Percentiles rank a stretch among this genome's conserved stretches.
Evolutionary conservation across 2,113 vertebrate species (phyloP).

Genomic region (Brevimyrus niger): DNA sequence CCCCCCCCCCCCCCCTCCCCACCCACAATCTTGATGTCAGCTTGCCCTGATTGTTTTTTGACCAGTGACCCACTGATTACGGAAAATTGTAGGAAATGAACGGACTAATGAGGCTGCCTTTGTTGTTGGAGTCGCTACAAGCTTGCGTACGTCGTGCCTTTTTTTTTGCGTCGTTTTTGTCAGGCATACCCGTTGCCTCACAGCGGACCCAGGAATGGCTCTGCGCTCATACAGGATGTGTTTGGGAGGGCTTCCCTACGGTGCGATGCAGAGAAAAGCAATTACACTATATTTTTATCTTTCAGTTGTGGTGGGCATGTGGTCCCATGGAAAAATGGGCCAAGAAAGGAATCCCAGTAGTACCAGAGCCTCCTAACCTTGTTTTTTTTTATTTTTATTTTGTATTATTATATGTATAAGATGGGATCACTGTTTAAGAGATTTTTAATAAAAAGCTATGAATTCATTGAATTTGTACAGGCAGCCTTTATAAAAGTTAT

Average conservation of each 20-base stretch:
- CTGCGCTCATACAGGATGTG: slow-evolving; percentile 48
- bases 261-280: slow-evolving; percentile 20
- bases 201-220: slow-evolving; percentile 28
- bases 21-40: slow-evolving; percentile 7
- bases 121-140: slow-evolving; percentile 37
- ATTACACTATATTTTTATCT: slow-evolving; percentile 38
- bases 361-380: slow-evolving; percentile 13
- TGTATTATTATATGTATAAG: not conserved
- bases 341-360: slow-evolving; percentile 26
- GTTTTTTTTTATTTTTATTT: not conserved
- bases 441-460: not conserved
- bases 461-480: slow-evolving; percentile 4
- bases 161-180: slow-evolving; percentile 31
- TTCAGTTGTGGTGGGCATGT: slow-evolving; percentile 19
- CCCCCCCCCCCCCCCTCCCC: not conserved
- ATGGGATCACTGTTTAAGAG: slow-evolving; percentile 4
- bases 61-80: slow-evolving; percentile 36
- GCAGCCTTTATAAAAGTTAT: not conserved
- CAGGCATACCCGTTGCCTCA: slow-evolving; percentile 16
- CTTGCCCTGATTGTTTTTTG: slow-evolving; percentile 42
- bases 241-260: slow-evolving; percentile 10
- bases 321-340: slow-evolving; percentile 17
- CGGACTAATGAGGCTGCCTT: slow-evolving; percentile 41
- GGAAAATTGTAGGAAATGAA: slow-evolving; percentile 39
- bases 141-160: slow-evolving; percentile 39